A percentile compares a stretch with the other conserved stretches of the same genome.
Conservation (phyloP, 2,888 invertebrate species). For the Chymomyza amoena region DNA sequence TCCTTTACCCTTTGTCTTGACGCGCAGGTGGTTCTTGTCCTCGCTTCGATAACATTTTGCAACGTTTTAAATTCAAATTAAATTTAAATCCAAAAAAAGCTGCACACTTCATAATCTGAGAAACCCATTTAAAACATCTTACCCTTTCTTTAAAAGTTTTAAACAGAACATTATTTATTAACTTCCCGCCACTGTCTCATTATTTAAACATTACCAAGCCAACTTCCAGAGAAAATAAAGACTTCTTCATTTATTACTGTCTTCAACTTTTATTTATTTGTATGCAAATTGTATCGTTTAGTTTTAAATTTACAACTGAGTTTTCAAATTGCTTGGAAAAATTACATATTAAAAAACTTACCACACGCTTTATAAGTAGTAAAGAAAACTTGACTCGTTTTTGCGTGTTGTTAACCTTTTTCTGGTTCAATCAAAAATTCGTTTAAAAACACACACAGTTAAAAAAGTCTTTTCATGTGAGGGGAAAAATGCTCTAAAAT, state of each 20-base stretch:
- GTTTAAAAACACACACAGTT: not conserved
- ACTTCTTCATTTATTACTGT: slow-evolving; percentile 23
- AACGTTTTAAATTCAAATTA: not conserved
- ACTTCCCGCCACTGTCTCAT: not conserved
- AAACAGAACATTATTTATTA: not conserved
- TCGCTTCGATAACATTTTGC: no score
- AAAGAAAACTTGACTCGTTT: slow-evolving; percentile 35
- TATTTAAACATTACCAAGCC: not conserved
- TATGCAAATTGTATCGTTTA: slow-evolving; percentile 57
- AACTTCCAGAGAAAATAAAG: not conserved
- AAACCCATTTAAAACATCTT: not conserved
- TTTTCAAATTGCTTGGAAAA: slow-evolving; percentile 36
- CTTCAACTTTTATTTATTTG: slow-evolving; percentile 64
- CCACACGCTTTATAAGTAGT: slow-evolving; percentile 27
- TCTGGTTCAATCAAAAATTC: slow-evolving; percentile 10
- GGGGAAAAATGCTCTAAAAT: slow-evolving; percentile 31
- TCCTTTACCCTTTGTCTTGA: no score
- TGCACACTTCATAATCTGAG: slow-evolving; percentile 9
- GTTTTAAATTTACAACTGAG: slow-evolving; percentile 63
- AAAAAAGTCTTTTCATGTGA: slow-evolving; percentile 38
- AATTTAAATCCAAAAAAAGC: not conserved
- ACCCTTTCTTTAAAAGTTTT: not conserved
- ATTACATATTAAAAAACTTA: slow-evolving; percentile 13
- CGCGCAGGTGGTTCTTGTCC: no score
- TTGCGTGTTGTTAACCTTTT: no score